These are phyloP conservation scores for Nanorana parkeri DNA, from an alignment of 2,113 vertebrate species.

Conservation along the genomic window DNA sequence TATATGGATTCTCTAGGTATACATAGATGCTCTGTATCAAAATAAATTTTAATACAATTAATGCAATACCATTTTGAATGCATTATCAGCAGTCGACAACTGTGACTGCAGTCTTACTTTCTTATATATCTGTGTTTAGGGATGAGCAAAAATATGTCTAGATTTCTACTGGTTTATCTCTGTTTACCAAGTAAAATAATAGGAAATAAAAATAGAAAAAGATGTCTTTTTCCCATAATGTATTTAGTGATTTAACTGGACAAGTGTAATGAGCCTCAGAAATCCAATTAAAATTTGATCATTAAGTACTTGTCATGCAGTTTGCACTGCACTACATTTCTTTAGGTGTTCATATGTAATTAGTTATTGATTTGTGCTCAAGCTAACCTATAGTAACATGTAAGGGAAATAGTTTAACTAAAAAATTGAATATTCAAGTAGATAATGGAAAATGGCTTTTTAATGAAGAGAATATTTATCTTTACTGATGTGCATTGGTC, in stretches of 20 bases:
- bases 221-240: conserved; percentile 16
- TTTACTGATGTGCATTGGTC: no score
- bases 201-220: background rate
- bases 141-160: no score
- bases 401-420: conserved; percentile 9
- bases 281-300: conserved; percentile 54
- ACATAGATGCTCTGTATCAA: no score
- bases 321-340: conserved; percentile 33
- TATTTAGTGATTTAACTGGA: conserved; percentile 44
- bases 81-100: no score
- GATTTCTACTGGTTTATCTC: no score
- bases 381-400: conserved; percentile 19
- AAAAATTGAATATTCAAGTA: conserved; percentile 15
- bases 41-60: no score
- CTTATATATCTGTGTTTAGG: no score
- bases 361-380: conserved; percentile 53
- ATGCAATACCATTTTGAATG: no score
- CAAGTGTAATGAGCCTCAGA: conserved; percentile 37
- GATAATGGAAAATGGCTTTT: background rate
- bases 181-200: no score
- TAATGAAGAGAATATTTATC: background rate
- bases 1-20: no score
- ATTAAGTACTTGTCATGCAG: conserved; percentile 43
- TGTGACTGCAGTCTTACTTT: no score
- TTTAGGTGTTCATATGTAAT: conserved; percentile 53